phyloP scores from a whole-genome alignment of 2,113 vertebrate species.

The Crotophaga sulcirostris region DNA sequence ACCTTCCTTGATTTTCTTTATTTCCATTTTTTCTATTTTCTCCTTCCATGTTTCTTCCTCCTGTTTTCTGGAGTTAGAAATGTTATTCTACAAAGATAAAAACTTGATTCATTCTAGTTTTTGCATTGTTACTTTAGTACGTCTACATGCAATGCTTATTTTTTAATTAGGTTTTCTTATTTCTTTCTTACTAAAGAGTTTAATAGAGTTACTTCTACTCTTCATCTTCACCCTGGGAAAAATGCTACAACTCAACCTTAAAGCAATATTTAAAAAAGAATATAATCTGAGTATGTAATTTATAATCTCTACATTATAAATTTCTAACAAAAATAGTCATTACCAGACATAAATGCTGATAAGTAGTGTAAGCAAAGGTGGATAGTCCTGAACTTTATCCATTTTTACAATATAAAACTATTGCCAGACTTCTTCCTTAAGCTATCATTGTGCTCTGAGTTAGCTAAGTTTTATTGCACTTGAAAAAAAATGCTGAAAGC shows the following conservation, averaged over 20 bases:
- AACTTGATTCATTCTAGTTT: background rate
- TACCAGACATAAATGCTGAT: background rate
- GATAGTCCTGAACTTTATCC: background rate
- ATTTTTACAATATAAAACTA: background rate
- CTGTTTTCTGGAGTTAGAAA: background rate
- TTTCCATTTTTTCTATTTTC: constrained; percentile 6
- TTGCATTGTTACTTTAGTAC: background rate
- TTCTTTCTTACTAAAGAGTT: background rate
- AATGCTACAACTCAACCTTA: background rate
- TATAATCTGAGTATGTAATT: background rate
- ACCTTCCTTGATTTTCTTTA: constrained; percentile 16
- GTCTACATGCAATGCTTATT: background rate
- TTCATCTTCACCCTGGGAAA: background rate
- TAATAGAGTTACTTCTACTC: background rate
- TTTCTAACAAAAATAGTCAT: background rate
- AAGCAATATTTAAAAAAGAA: background rate
- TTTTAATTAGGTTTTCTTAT: background rate
- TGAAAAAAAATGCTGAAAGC: background rate
- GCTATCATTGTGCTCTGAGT: background rate
- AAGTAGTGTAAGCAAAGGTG: background rate
- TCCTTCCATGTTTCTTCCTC: background rate
- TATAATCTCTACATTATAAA: background rate
- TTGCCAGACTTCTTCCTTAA: background rate
- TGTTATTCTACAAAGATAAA: background rate
- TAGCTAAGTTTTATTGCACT: background rate